Evolutionary conservation across 2,113 vertebrate species (phyloP).

Genomic region (Caretta caretta): DNA sequence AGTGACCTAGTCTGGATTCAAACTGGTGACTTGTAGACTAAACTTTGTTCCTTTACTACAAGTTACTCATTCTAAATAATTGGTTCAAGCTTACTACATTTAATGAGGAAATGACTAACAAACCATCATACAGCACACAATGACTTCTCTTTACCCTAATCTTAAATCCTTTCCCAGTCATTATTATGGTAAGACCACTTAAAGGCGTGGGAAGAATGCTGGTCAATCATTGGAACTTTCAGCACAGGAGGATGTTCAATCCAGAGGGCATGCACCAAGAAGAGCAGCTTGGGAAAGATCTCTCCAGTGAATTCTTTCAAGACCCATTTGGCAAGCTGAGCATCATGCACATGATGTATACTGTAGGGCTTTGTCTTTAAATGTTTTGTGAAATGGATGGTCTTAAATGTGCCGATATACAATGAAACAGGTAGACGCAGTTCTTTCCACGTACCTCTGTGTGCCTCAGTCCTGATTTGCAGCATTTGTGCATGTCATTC

Average conservation of each 20-base stretch:
- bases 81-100: rapidly evolving
- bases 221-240: neutral
- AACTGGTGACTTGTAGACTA: neutral
- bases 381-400: neutral
- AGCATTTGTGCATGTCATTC: rapidly evolving
- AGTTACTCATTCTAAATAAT: conserved; percentile 12
- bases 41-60: neutral
- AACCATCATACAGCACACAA: rapidly evolving
- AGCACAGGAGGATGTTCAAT: neutral
- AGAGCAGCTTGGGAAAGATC: neutral
- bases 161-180: neutral
- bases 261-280: neutral
- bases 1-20: neutral
- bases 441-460: neutral
- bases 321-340: neutral
- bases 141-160: neutral
- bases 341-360: neutral
- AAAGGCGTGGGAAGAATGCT: neutral
- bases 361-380: neutral
- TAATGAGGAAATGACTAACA: conserved; percentile 50
- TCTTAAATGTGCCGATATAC: rapidly evolving
- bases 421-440: rapidly evolving
- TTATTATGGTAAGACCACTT: neutral
- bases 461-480: neutral
- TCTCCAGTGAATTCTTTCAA: neutral